Evolutionary conservation across 2,797 vertebrate species (phyloP).

Genomic region (Microctenopoma lineatum): DNA sequence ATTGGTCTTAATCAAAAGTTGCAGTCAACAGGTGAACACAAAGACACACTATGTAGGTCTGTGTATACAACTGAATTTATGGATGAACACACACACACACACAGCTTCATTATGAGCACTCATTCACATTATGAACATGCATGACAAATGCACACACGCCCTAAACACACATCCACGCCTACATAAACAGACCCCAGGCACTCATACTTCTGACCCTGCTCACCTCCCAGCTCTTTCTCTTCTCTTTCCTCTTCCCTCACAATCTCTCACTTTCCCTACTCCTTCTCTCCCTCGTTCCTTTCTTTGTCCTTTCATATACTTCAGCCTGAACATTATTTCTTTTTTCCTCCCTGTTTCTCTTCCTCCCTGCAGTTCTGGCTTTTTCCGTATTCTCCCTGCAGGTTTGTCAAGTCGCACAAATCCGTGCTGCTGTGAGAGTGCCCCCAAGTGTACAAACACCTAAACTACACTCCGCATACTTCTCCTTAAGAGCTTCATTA

Average conservation of each 20-base stretch:
- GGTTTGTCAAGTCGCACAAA: constrained; percentile 40
- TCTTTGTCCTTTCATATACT: constrained; percentile 10
- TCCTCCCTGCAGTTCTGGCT: background rate
- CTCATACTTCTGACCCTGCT: constrained; percentile 49
- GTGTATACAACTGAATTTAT: constrained; percentile 20
- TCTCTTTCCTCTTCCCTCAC: background rate
- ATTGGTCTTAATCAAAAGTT: no score
- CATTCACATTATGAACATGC: constrained; percentile 19
- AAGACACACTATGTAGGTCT: constrained; percentile 18
- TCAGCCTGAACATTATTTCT: constrained; percentile 6
- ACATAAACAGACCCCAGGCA: constrained; percentile 46
- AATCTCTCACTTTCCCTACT: constrained; percentile 3
- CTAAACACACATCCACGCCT: constrained; percentile 23
- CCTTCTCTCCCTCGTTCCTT: constrained; percentile 29
- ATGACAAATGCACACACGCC: constrained; percentile 16
- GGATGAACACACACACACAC: background rate
- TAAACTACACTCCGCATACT: constrained; percentile 47
- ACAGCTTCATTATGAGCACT: background rate
- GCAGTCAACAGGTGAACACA: constrained; percentile 54
- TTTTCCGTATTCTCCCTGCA: constrained; percentile 8
- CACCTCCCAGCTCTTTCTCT: constrained; percentile 24
- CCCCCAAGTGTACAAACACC: constrained; percentile 71
- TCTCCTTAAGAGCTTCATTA: background rate
- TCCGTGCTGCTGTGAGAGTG: constrained; percentile 72
- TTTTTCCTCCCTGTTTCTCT: constrained; percentile 7